Percentiles rank a stretch among this genome's conserved stretches.
Evolutionary conservation across 2,113 vertebrate species (phyloP).

Genomic region (Nycticryphes semicollaris): DNA sequence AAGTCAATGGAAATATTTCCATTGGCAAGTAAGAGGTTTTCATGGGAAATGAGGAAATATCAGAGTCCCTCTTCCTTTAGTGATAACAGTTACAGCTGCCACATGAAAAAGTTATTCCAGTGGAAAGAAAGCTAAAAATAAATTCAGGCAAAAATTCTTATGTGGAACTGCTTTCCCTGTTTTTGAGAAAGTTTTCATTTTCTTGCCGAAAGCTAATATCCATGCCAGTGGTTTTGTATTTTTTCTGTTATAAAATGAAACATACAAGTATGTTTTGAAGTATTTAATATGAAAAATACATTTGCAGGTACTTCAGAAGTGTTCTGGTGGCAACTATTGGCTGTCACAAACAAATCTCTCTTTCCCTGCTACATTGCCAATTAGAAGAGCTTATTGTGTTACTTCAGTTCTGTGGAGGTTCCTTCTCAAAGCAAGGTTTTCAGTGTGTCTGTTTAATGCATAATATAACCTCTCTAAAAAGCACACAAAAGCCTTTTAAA

Average conservation of each 20-base stretch:
- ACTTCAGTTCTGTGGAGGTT: not conserved
- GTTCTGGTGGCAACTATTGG: not conserved
- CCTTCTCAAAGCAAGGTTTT: not conserved
- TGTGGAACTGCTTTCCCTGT: not conserved
- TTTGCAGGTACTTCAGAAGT: not conserved
- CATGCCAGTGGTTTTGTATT: not conserved
- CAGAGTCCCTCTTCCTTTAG: not conserved
- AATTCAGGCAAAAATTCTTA: not conserved
- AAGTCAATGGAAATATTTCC: not conserved
- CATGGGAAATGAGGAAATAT: not conserved
- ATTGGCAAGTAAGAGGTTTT: not conserved
- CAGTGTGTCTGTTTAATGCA: not conserved
- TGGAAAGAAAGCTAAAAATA: conserved; percentile 20
- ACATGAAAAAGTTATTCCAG: not conserved
- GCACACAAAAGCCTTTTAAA: not conserved
- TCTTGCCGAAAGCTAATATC: not conserved
- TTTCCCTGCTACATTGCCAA: not conserved
- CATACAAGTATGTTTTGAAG: not conserved
- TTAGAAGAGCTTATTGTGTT: not conserved
- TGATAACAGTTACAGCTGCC: not conserved
- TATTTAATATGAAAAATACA: not conserved
- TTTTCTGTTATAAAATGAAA: not conserved
- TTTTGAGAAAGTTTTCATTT: not conserved
- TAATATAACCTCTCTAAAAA: not conserved
- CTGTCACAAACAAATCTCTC: not conserved